Base-by-base conservation (phyloP, 2,113 vertebrate genomes). In the Laterallus jamaicensis region DNA sequence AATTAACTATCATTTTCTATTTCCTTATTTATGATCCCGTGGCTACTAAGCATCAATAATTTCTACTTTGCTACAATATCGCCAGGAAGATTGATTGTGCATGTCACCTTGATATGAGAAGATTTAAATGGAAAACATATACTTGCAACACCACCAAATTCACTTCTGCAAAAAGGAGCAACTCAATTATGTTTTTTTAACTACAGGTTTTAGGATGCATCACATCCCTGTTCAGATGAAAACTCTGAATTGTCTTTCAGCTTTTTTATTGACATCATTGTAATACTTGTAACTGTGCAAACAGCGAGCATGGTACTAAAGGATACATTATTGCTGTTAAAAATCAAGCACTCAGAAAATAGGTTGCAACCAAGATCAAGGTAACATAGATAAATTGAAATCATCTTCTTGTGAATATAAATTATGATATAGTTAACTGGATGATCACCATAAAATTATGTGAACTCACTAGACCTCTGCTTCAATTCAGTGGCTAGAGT, bases 1-100 rank as follows among this genome's bases (percentile, higher is more conserved):
- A 98, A 98, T 99, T 98, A 99, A 98, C 98, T 97, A 98, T 98
- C 96, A 98, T 98, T 98, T 99, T 98, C 98, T 97, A 97, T 98
- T 98, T 99, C 98, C 98, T 98, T 98, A 98, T 98, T 99, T 98
- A 98, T 98, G 97, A 98, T 98, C 98, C 97, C 97, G 95, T 97
- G 97, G 97, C 97, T 98, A 98, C 98, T 98, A 98, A 98, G 95
- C 98, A 98, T 98, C 98, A 98, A 98, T 98, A 98, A 98, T 98
- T 98, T 97, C 97, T 97, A 97, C 95, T 98, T 98, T 98, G 97
- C 97, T 98, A 97, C 97, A 98, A 97, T 98, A 98, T 98, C 98
- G 97, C 97, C 79, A 93, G 87, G 97, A 98, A 98, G 98, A 99
- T 98, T 98, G 98, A 99, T 98, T 99, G 98, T 96, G 95, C 97